Base-by-base conservation (phyloP, 2,888 invertebrate species). In the Volucella inanis region DNA sequence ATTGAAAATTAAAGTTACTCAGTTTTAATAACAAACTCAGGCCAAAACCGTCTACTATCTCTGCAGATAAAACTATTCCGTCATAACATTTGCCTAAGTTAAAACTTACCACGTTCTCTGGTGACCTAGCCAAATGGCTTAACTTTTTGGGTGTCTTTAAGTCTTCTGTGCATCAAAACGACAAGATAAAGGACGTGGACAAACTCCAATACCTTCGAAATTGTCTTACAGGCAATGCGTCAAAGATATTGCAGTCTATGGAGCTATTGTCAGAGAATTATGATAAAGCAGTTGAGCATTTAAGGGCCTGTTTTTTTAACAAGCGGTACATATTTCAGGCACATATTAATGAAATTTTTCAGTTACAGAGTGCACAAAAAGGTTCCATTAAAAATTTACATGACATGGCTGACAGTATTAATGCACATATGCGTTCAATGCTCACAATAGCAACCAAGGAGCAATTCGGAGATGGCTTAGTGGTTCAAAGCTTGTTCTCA, bases 251-350 rank as follows among this genome's bases (percentile, higher is more conserved):
- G 2, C 67, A 54, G 39, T 67, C 67, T 12, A n/a, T 54, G 10
- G 67, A 67, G 38, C 54, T 67, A 8, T 39, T 67, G 9, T 45
- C 67, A 14, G 67, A 54, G n/a, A 67, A 67, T 12, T 67, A 67
- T 22, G 67, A 43, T n/a, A 41, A 67, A 15, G 67, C 54, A 31
- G 38, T 54, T 8, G 61, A 61, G 1, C 31, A 45, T n/a, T 43
- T 62, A 12, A 62, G n/a, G 41, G 62, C 62, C 9, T 47, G 47
- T 11, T 62, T 31, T 22, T 62, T 45, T 9, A 47, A 31, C 18
- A 62, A 49, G 22, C 62, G 45, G 0, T 57, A 49, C 3, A 49
- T 49, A 49, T 49, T 49, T 14, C 49, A 49, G n/a, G 15, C 49
- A 15, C 49, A 49, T 14, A 49, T 49, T 2, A 49, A 14, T 6